Conservation (phyloP, 2,888 invertebrate genomes). For the Microplitis manilae region DNA sequence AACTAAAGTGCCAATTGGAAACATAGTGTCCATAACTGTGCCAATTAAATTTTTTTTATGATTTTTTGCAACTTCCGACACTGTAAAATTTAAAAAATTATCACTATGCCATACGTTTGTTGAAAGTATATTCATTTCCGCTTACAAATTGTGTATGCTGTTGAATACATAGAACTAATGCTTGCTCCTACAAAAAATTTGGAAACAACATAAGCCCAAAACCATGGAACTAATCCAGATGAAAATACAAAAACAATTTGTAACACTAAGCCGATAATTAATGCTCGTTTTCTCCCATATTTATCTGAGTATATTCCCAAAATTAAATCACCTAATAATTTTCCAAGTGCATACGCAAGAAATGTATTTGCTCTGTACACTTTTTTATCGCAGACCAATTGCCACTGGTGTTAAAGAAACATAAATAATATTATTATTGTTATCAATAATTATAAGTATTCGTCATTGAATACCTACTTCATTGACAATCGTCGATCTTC, state of each 20-base stretch:
- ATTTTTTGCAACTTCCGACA: slow-evolving; percentile 67
- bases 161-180: slow-evolving; percentile 73
- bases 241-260: slow-evolving; percentile 71
- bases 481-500: background rate
- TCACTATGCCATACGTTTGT: background rate
- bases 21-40: slow-evolving; percentile 53
- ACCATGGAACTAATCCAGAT: slow-evolving; percentile 71
- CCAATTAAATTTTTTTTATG: slow-evolving; percentile 70
- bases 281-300: slow-evolving; percentile 70
- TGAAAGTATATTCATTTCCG: slow-evolving; percentile 27
- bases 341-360: slow-evolving; percentile 60
- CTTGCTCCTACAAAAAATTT: slow-evolving; percentile 72
- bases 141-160: slow-evolving; percentile 73
- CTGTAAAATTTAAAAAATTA: slow-evolving; percentile 53
- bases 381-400: background rate
- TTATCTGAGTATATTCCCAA: slow-evolving; percentile 44
- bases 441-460: background rate
- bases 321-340: slow-evolving; percentile 72
- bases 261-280: slow-evolving; percentile 68
- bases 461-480: background rate
- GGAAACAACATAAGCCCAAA: slow-evolving; percentile 70
- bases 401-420: background rate
- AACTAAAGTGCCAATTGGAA: slow-evolving; percentile 43
- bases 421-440: background rate
- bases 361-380: background rate